Percentiles rank a stretch among this genome's conserved stretches.
phyloP scores from a whole-genome alignment of 2,888 invertebrate species.

The Calameuta filiformis region DNA sequence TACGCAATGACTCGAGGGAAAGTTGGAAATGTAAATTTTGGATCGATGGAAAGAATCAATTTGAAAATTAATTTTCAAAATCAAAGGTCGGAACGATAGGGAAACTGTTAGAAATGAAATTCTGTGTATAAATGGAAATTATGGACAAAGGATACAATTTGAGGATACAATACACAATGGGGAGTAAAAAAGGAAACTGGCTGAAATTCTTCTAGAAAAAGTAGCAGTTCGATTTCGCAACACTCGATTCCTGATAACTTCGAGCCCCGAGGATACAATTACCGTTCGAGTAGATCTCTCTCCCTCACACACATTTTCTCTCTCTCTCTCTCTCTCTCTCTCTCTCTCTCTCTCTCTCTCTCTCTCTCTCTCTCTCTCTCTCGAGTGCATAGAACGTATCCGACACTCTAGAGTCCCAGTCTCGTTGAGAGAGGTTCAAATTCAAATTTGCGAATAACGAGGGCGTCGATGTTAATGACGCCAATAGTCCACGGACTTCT shows the following conservation, averaged over 20 bases:
- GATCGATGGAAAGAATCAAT: too few relatives aligned
- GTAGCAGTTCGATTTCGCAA: too few relatives aligned
- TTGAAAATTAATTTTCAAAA: too few relatives aligned
- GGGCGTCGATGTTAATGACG: neutral
- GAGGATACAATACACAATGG: neutral
- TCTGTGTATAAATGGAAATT: too few relatives aligned
- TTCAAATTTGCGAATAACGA: neutral
- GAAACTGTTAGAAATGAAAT: too few relatives aligned
- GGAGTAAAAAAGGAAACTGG: slow-evolving; percentile 4
- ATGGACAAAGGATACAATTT: too few relatives aligned
- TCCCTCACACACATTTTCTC: neutral
- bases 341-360: neutral
- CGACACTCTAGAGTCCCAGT: neutral
- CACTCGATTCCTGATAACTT: too few relatives aligned
- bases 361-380: neutral
- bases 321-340: neutral
- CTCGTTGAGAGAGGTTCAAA: neutral
- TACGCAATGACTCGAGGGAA: too few relatives aligned
- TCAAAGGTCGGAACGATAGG: too few relatives aligned
- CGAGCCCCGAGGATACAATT: neutral
- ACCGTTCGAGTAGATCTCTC: slow-evolving; percentile 1
- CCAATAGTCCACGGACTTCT: neutral
- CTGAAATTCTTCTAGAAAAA: too few relatives aligned
- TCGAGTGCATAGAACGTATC: neutral
- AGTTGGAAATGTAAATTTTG: too few relatives aligned